These are phyloP conservation scores for Drosophila mojavensis DNA, from an alignment of 1,140 invertebrate genomes.

Conservation along the genomic window DNA sequence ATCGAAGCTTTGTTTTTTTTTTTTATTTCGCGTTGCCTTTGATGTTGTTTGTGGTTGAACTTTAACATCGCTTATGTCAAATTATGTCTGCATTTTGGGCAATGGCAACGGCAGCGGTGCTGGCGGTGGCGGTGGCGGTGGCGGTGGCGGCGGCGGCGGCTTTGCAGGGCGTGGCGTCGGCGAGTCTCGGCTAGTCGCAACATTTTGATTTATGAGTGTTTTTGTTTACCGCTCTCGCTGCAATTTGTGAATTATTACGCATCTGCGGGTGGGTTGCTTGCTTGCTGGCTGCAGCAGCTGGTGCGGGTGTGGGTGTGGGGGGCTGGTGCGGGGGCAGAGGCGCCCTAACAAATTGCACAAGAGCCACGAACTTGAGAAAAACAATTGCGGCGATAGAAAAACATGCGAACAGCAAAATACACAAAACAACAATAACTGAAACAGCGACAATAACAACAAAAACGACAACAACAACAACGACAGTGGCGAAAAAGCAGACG, in stretches of 20 bases:
- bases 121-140: neutral
- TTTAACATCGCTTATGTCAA: conserved; percentile 82
- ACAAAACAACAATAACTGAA: conserved; percentile 21
- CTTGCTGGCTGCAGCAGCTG: too few species aligned
- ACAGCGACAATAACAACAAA: conserved; percentile 21
- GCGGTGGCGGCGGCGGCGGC: neutral
- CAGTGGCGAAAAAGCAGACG: conserved; percentile 17
- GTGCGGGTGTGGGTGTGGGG: too few species aligned
- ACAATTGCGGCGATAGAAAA: conserved; percentile 77
- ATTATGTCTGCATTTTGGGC: conserved; percentile 73
- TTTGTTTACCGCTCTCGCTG: conserved; percentile 73
- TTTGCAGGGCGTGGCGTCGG: conserved; percentile 60
- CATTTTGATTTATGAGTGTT: conserved; percentile 54
- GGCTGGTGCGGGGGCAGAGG: neutral
- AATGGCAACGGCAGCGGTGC: neutral
- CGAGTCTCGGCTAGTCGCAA: conserved; percentile 33
- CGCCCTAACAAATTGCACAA: conserved; percentile 72
- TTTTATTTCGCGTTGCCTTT: conserved; percentile 35
- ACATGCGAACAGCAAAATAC: conserved; percentile 58
- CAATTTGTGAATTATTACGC: conserved; percentile 79
- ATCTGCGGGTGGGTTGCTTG: conserved; percentile 31
- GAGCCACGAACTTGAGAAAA: conserved; percentile 77
- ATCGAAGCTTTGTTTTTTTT: conserved; percentile 4
- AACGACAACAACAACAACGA: conserved; percentile 22
- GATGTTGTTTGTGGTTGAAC: conserved; percentile 64